phyloP scores from a whole-genome alignment of 2,888 invertebrate genomes.

The Molanna angustata region DNA sequence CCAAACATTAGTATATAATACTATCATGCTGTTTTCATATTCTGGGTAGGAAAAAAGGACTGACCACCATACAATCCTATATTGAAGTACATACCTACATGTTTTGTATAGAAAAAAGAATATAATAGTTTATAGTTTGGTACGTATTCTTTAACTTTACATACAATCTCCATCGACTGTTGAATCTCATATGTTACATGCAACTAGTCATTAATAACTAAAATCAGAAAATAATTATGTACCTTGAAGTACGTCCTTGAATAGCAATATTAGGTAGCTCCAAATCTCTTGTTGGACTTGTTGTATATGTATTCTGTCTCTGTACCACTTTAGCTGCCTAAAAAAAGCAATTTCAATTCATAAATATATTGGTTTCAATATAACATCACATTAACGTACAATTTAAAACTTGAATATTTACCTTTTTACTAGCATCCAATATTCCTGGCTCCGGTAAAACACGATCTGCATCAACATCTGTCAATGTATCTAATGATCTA shows the following conservation, averaged over 20 bases:
- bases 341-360: background rate
- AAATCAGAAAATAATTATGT: slow-evolving; percentile 3
- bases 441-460: slow-evolving; percentile 41
- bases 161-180: too few species aligned
- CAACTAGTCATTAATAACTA: too few species aligned
- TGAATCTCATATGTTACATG: too few species aligned
- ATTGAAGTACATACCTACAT: too few species aligned
- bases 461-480: slow-evolving; percentile 35
- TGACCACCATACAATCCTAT: too few species aligned
- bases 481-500: slow-evolving; percentile 49
- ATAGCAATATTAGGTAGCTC: background rate
- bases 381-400: background rate
- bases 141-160: too few species aligned
- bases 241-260: slow-evolving; percentile 44
- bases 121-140: too few species aligned
- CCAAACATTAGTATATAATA: too few species aligned
- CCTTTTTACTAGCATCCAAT: slow-evolving; percentile 19
- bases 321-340: slow-evolving; percentile 7
- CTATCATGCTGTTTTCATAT: too few species aligned
- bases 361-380: background rate
- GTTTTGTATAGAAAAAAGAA: too few species aligned
- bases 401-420: slow-evolving; percentile 7
- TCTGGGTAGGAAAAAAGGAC: too few species aligned
- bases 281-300: slow-evolving; percentile 13
- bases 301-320: slow-evolving; percentile 28